phyloP scores from a whole-genome alignment of 2,797 vertebrate genomes.

The Bovichtus variegatus region DNA sequence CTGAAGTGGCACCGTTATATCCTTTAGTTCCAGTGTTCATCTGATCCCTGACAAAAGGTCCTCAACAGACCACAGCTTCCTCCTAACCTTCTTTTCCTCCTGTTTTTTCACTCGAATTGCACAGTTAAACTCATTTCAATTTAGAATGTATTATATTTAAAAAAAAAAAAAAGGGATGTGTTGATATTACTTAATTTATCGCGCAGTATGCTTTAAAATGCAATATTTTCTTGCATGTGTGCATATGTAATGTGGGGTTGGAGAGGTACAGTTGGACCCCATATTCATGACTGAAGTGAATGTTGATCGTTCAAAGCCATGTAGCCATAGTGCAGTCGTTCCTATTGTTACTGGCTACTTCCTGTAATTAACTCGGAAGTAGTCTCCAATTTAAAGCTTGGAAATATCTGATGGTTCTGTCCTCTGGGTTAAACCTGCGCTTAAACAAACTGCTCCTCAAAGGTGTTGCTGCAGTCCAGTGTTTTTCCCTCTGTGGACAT shows the following conservation, averaged over 20 bases:
- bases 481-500: constrained; percentile 34
- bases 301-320: constrained; percentile 77
- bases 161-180: constrained; percentile 77
- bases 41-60: constrained; percentile 68
- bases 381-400: constrained; percentile 29
- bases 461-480: constrained; percentile 32
- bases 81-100: constrained; percentile 21
- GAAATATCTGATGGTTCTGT: constrained; percentile 62
- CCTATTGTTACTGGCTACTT: constrained; percentile 37
- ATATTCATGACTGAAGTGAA: constrained; percentile 74
- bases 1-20: constrained; percentile 27
- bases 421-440: constrained; percentile 52
- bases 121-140: constrained; percentile 67
- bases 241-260: constrained; percentile 43
- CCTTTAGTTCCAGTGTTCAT: constrained; percentile 24
- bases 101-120: constrained; percentile 67
- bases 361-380: constrained; percentile 19
- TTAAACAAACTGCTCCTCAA: constrained; percentile 50
- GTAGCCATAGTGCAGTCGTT: constrained; percentile 50
- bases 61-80: constrained; percentile 55
- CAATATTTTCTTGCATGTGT: constrained; percentile 62
- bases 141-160: constrained; percentile 77
- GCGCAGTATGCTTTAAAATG: constrained; percentile 69
- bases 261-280: constrained; percentile 31
- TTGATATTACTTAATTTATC: constrained; percentile 72